A percentile compares a stretch with the other conserved stretches of the same genome.
phyloP scores from a whole-genome alignment of 2,113 vertebrate species.

The Psilopsiagon aurifrons region DNA sequence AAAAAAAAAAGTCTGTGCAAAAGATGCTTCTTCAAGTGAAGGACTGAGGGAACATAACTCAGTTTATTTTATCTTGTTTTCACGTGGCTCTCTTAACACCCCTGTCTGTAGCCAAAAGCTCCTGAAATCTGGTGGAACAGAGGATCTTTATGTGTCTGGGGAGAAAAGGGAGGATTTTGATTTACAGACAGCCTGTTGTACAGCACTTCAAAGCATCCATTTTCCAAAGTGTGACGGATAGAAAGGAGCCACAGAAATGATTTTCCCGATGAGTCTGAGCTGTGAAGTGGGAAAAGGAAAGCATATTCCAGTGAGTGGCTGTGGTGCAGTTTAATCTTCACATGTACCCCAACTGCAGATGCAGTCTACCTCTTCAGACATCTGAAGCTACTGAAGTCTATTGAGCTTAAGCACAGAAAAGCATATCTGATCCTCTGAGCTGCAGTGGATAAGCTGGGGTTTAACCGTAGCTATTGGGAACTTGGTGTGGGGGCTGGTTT shows the following conservation, averaged over 20 bases:
- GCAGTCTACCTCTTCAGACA: not conserved
- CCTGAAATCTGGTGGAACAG: not conserved
- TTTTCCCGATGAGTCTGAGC: not conserved
- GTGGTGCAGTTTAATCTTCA: not conserved
- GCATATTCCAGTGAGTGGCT: not conserved
- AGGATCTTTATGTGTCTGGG: not conserved
- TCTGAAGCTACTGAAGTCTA: not conserved
- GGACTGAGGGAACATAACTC: not conserved
- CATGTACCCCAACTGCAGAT: not conserved
- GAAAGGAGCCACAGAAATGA: not conserved
- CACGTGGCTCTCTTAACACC: not conserved
- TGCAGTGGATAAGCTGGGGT: not conserved
- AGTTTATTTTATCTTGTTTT: not conserved
- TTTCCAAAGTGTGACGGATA: not conserved
- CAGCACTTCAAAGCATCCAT: not conserved
- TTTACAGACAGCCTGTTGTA: not conserved
- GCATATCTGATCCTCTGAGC: not conserved
- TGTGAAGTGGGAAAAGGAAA: not conserved
- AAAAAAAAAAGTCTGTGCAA: not conserved
- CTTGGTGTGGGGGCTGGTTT: not conserved
- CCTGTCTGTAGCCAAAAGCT: not conserved
- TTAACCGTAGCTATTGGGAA: not conserved
- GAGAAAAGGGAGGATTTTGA: not conserved
- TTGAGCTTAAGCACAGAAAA: not conserved
- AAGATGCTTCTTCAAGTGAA: not conserved